phyloP scores from a whole-genome alignment of 92 coral and sea anemone genomes.

The Porites cylindrica region DNA sequence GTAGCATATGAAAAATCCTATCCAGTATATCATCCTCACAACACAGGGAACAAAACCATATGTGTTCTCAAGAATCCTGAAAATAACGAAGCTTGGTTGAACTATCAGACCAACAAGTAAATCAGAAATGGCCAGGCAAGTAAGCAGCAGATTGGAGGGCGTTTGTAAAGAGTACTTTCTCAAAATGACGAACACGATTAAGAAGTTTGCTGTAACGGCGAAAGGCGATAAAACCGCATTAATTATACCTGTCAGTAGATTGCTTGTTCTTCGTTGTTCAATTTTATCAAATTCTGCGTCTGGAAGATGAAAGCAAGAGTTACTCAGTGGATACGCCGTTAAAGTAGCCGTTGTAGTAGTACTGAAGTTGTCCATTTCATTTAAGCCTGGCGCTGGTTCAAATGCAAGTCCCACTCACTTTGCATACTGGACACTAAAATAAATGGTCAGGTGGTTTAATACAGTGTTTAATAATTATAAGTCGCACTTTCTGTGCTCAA shows the following conservation, averaged over 20 bases:
- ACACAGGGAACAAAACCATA: conserved; percentile 69
- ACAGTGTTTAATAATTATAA: not conserved
- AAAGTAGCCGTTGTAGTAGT: not conserved
- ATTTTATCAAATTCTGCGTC: conserved; percentile 67
- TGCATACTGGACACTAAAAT: not conserved
- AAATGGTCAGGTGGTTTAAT: not conserved
- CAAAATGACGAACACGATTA: conserved; percentile 56
- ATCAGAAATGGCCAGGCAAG: conserved; percentile 78
- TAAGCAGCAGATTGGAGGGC: conserved; percentile 77
- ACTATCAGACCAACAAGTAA: conserved; percentile 68
- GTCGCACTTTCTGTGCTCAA: not conserved
- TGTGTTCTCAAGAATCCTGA: conserved; percentile 70
- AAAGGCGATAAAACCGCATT: conserved; percentile 74
- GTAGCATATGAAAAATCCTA: conserved; percentile 75
- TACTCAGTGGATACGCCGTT: not conserved
- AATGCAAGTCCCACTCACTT: not conserved
- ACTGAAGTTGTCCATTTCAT: not conserved
- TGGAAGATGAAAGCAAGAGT: conserved; percentile 69
- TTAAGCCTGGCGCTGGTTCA: not conserved
- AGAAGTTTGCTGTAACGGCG: conserved; percentile 69
- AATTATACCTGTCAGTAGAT: conserved; percentile 67
- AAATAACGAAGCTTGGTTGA: conserved; percentile 77
- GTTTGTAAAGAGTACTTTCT: conserved; percentile 50
- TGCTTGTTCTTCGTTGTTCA: conserved; percentile 53
- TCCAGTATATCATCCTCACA: conserved; percentile 71